Percentiles rank a stretch among this genome's conserved stretches.
These are phyloP conservation scores for Atractosteus spatula DNA, from an alignment of 2,113 vertebrate species.

Conservation along the genomic window DNA sequence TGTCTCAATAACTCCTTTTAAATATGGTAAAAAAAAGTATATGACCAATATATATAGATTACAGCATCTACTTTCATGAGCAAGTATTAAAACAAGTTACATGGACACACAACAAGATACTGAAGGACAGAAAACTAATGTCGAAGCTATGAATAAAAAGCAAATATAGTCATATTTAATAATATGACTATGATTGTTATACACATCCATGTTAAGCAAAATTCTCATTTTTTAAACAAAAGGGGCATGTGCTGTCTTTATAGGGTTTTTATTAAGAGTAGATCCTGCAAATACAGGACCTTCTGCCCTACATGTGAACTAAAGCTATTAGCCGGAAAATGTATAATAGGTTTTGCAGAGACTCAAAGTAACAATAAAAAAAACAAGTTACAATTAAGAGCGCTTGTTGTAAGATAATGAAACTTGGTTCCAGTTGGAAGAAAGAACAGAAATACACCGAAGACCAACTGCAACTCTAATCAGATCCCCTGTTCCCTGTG, in stretches of 20 bases:
- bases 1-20: too few relatives aligned
- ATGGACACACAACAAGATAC: too few relatives aligned
- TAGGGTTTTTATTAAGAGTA: neutral
- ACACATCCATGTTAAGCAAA: too few relatives aligned
- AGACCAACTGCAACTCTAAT: constrained; percentile 32
- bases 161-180: too few relatives aligned
- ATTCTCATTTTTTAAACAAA: too few relatives aligned
- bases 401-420: constrained; percentile 14
- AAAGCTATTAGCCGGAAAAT: neutral
- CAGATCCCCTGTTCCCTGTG: constrained; percentile 31
- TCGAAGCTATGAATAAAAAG: too few relatives aligned
- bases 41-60: too few relatives aligned
- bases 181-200: too few relatives aligned
- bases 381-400: constrained; percentile 27
- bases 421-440: constrained; percentile 25
- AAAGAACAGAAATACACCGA: constrained; percentile 24
- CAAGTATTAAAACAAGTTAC: too few relatives aligned
- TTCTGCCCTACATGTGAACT: neutral
- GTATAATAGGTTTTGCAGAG: neutral
- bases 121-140: too few relatives aligned
- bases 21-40: too few relatives aligned
- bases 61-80: too few relatives aligned
- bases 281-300: neutral
- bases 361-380: constrained; percentile 18
- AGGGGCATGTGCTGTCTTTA: neutral